Evolutionary conservation across 1,140 invertebrate genomes (phyloP), one percentile per base, ranked within the genome.

Genomic region (Monochamus saltuarius): DNA sequence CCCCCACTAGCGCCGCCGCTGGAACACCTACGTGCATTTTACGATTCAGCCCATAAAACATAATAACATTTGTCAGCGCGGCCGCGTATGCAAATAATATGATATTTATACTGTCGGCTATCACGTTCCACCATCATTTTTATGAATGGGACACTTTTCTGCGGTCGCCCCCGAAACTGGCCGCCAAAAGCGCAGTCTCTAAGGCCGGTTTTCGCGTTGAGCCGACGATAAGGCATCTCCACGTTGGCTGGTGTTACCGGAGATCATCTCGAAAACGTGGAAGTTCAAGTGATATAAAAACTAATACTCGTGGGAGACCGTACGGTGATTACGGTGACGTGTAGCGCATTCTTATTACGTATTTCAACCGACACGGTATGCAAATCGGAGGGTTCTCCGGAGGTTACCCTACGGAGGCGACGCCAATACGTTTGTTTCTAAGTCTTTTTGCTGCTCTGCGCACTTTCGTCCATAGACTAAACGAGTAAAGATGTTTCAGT

Each of bases 221-320:
- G n/a, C 17, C 2, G 22, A 10, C 37, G 65, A 69, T 66, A 69
- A 61, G 46, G 22, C 36, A 61, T 63, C 60, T 61, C 62, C 64
- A 69, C 67, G 67, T 66, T 54, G 17, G 9, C 29, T 68, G 64
- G 59, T 59, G 59, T 61, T 42, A 38, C 37, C 13, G 39, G 54
- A 63, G 64, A 69, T 69, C 61, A 64, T 69, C 67, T 61, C 46
- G 52, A 57, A 57, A 66, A 66, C 64, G 65, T 69, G 65, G 56
- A 66, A 64, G 67, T 66, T 66, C 67, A 64, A 69, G 60, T 60
- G 61, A 61, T 68, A 68, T 66, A 68, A 68, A 66, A 68, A 68
- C 49, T 68, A 65, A 68, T 63, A 68, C 59, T 66, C 66, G 66
- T 68, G 66, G 66, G 65, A 69, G 62, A 46, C 10, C 10, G 29